A percentile compares a stretch with the other conserved stretches of the same genome.
Conservation (phyloP, 1,140 invertebrate species). For the Platyura marginata region DNA sequence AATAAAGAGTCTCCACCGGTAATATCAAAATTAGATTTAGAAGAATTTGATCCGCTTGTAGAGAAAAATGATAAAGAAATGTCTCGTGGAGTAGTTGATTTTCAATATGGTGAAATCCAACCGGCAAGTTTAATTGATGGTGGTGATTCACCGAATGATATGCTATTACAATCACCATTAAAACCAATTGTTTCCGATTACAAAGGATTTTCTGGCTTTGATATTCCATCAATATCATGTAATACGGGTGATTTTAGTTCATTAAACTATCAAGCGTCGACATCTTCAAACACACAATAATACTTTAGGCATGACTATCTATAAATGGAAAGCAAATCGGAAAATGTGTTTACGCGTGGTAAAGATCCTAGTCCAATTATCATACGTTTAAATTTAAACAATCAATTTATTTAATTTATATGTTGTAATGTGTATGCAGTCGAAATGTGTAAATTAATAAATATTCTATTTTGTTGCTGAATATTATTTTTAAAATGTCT, state of each 20-base stretch:
- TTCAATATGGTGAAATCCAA: slow-evolving; percentile 10
- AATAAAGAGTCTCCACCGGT: slow-evolving; percentile 1
- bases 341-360: too few relatives aligned
- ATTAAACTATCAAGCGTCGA: slow-evolving; percentile 1
- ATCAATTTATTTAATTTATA: too few relatives aligned
- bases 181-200: slow-evolving; percentile 37
- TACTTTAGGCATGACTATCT: too few relatives aligned
- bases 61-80: slow-evolving; percentile 1
- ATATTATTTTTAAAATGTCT: too few relatives aligned
- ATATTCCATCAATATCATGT: slow-evolving; percentile 54
- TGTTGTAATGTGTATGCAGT: too few relatives aligned
- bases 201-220: slow-evolving; percentile 42
- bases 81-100: neutral
- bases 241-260: slow-evolving; percentile 38
- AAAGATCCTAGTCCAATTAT: too few relatives aligned
- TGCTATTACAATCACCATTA: slow-evolving; percentile 41
- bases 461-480: too few relatives aligned
- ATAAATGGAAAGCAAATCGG: too few relatives aligned
- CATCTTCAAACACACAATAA: neutral
- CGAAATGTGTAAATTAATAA: too few relatives aligned
- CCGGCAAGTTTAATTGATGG: slow-evolving; percentile 29
- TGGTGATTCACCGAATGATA: slow-evolving; percentile 31
- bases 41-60: slow-evolving; percentile 26
- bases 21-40: slow-evolving; percentile 13
- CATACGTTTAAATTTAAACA: too few relatives aligned